Evolutionary conservation across 2,113 vertebrate species (phyloP).

Genomic region (Galemys pyrenaicus): DNA sequence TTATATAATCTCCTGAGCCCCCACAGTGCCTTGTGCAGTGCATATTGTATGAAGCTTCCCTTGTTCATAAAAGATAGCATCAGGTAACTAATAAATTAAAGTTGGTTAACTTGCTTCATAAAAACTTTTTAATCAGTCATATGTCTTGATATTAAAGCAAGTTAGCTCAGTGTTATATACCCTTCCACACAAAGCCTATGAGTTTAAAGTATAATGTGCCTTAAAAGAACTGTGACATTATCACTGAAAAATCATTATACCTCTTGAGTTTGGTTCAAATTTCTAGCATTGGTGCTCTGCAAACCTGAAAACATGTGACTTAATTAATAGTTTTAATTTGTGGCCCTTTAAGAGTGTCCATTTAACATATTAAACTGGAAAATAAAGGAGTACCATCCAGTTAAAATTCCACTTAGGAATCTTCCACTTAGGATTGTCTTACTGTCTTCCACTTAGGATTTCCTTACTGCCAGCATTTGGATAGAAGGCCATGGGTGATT

Average conservation of each 20-base stretch:
- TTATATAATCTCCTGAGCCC: not conserved
- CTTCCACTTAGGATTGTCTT: not conserved
- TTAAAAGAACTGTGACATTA: not conserved
- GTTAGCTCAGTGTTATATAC: slow-evolving; percentile 6
- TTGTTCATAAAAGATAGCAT: not conserved
- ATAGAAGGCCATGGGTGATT: not conserved
- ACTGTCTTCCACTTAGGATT: not conserved
- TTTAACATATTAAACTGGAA: not conserved
- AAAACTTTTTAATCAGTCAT: not conserved
- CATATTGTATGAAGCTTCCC: not conserved
- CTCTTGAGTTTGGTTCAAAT: not conserved
- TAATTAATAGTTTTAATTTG: slow-evolving; percentile 9
- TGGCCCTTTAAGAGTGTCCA: not conserved
- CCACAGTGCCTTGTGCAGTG: not conserved
- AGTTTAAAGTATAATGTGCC: not conserved
- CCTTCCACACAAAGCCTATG: not conserved
- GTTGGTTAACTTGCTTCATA: not conserved
- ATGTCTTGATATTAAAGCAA: slow-evolving; percentile 1
- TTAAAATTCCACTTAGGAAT: not conserved
- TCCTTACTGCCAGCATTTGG: not conserved
- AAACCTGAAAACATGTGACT: not conserved
- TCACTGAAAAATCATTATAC: not conserved
- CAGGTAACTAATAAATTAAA: not conserved
- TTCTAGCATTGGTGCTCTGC: not conserved
- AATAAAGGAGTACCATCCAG: not conserved